Percentiles rank a stretch among this genome's conserved stretches.
These are phyloP conservation scores for Xestia rhomboidea DNA, from an alignment of 2,888 invertebrate species.

Conservation along the genomic window DNA sequence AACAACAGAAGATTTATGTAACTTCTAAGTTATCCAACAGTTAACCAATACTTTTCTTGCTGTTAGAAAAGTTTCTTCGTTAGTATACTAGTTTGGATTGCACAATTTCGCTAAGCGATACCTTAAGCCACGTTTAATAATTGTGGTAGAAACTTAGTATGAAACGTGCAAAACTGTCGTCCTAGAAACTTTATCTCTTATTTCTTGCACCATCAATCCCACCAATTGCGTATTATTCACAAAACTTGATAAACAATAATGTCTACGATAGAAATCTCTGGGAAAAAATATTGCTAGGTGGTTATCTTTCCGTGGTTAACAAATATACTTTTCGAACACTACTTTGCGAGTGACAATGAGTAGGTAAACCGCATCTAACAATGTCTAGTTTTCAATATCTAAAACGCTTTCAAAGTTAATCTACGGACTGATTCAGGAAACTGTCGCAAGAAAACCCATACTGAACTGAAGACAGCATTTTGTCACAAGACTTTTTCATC, in stretches of 20 bases:
- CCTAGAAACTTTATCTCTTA: neutral
- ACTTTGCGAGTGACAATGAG: neutral
- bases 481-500: slow-evolving; percentile 8
- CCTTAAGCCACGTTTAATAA: neutral
- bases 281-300: too few species aligned
- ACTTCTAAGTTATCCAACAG: neutral
- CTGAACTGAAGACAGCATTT: slow-evolving; percentile 7
- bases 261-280: neutral
- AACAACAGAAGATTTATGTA: too few species aligned
- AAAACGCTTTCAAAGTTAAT: neutral
- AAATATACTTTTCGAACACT: neutral
- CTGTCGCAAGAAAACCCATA: slow-evolving; percentile 11
- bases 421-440: neutral
- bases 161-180: neutral
- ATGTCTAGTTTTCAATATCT: slow-evolving; percentile 8
- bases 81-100: neutral
- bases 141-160: neutral
- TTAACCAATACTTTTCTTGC: neutral
- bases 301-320: too few species aligned
- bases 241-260: slow-evolving; percentile 5
- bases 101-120: neutral
- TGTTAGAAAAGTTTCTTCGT: neutral
- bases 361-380: neutral
- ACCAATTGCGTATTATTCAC: slow-evolving; percentile 19
- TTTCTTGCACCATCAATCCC: slow-evolving; percentile 11